Conservation (phyloP, 2,113 vertebrate genomes). For the Pseudonaja textilis region DNA sequence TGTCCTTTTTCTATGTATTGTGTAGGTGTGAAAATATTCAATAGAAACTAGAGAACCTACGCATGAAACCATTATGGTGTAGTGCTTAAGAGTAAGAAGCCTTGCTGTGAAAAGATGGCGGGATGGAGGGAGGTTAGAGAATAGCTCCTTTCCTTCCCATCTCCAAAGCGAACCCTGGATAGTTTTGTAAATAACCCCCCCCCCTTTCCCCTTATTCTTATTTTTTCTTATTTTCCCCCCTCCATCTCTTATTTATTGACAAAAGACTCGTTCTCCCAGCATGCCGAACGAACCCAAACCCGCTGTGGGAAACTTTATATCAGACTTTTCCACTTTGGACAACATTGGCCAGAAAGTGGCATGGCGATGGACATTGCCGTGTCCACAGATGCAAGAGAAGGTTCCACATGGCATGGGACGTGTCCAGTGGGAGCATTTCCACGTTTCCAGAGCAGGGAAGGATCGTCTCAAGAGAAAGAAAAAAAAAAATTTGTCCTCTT, state of each 20-base stretch:
- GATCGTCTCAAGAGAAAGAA: not conserved
- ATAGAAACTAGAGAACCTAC: too few relatives aligned
- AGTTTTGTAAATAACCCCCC: not conserved
- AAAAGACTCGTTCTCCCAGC: not conserved
- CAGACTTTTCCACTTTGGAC: not conserved
- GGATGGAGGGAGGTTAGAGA: not conserved
- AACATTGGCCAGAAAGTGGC: not conserved
- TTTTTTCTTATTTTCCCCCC: not conserved
- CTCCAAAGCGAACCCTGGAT: not conserved
- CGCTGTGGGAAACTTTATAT: too few relatives aligned
- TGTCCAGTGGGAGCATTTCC: fast-evolving
- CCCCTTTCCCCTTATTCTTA: not conserved
- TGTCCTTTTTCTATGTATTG: not conserved
- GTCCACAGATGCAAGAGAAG: fast-evolving
- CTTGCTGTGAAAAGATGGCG: not conserved
- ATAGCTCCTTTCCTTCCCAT: fast-evolving
- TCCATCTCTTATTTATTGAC: not conserved
- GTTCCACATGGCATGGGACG: fast-evolving
- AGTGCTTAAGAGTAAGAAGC: not conserved
- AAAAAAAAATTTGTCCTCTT: not conserved
- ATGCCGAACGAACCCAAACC: too few relatives aligned
- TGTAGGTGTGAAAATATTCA: not conserved
- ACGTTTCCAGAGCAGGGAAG: not conserved
- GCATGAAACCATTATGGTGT: not conserved
- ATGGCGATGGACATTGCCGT: fast-evolving